Conservation (phyloP, 92 coral and sea anemone genomes). For the Anthopleura xanthogrammica region DNA sequence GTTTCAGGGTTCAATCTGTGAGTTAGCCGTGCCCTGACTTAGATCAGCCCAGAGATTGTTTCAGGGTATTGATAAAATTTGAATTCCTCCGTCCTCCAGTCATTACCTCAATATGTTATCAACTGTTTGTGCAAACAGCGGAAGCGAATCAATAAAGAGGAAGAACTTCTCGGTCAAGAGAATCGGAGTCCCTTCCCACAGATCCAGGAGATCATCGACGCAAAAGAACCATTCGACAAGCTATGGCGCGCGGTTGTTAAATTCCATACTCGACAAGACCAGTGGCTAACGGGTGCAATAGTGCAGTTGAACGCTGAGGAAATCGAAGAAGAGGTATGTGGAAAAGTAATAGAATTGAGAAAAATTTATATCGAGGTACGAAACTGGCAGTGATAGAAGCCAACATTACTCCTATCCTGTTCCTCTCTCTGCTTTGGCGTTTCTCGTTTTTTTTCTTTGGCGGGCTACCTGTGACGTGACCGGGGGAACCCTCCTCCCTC, state of each 20-base stretch:
- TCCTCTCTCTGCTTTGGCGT: too few relatives aligned
- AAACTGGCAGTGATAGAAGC: too few relatives aligned
- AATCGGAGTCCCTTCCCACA: constrained; percentile 82
- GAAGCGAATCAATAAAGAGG: constrained; percentile 90
- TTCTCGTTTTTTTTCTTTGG: too few relatives aligned
- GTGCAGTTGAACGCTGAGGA: constrained; percentile 86
- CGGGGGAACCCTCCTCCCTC: too few relatives aligned
- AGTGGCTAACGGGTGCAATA: constrained; percentile 82
- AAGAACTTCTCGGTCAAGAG: constrained; percentile 80
- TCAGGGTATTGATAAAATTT: too few relatives aligned
- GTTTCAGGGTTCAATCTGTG: too few relatives aligned
- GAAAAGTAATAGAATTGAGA: not conserved
- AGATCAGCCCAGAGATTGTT: too few relatives aligned
- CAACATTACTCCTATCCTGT: too few relatives aligned
- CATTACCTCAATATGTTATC: not conserved
- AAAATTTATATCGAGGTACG: too few relatives aligned
- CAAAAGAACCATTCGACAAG: constrained; percentile 95
- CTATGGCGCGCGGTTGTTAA: constrained; percentile 90
- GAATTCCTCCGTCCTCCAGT: not conserved
- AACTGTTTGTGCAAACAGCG: constrained; percentile 48
- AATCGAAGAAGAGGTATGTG: constrained; percentile 87
- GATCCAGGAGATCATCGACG: constrained; percentile 89
- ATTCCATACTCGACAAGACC: constrained; percentile 79
- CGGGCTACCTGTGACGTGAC: too few relatives aligned
- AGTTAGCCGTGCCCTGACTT: too few relatives aligned